Base-by-base conservation (phyloP, 2,113 vertebrate genomes). In the Spea bombifrons region DNA sequence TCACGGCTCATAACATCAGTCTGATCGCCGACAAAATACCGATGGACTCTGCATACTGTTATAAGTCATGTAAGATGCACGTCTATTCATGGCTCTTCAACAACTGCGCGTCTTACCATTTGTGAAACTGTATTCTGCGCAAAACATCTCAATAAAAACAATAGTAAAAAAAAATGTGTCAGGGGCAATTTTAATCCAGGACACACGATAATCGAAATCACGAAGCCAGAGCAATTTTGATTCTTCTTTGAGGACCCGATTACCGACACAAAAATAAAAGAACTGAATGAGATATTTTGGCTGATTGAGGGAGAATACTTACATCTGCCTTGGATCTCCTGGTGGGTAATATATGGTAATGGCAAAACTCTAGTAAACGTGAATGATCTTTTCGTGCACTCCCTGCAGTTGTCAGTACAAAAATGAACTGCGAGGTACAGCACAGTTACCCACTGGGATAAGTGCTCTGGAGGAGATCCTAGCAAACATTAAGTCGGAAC, bases 371-470 rank as follows among this genome's bases (percentile, higher is more conserved):
- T 52, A 7, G 50, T 52, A 6, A 52, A 59, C 15, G 15, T 3
- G 55, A 59, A 59, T 7, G 12, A 59, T 59, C 55, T 8, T 13
- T 59, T 13, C 3, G 6, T 52, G 50, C 7, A 48, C 65, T 44
- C 8, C 50, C 75, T 44, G 15, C 48, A 9, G 66, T 9, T 48
- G 15, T 1, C 30, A 46, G 44, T 17, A 52, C 46, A 68, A 76
- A 68, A 57, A 66, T 45, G 12, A 68, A 76, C 68, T 55, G 47
- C 75, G 48, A 68, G 65, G 75, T 68, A 68, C 69, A 52, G 52
- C 15, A 30, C 50, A 53, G n/a, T 67, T 30, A 46, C 74, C 59
- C 74, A 75, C 7, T 7, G 64, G 66, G 74, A 57, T 66, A 75
- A 46, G 16, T 44, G 5, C 45, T 30, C 67, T n/a, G 9, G 49